These are phyloP conservation scores for Trigoniulus corallinus DNA, from an alignment of 1,140 invertebrate species.

Conservation along the genomic window DNA sequence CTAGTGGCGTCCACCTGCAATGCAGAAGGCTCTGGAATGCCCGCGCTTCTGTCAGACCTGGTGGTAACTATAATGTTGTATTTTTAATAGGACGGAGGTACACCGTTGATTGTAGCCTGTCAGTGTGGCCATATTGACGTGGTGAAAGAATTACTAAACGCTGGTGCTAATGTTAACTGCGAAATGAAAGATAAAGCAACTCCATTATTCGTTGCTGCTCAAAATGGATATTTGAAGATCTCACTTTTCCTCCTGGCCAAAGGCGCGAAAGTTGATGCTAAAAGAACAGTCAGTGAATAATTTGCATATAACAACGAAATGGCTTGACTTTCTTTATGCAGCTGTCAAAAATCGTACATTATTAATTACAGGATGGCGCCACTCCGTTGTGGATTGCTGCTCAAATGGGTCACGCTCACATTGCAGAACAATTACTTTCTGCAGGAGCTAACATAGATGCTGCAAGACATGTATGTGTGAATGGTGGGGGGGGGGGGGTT, in stretches of 20 bases:
- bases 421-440: conserved; percentile 56
- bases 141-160: conserved; percentile 55
- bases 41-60: too few relatives aligned
- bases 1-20: too few relatives aligned
- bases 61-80: neutral
- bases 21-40: too few relatives aligned
- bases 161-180: conserved; percentile 62
- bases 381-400: conserved; percentile 82
- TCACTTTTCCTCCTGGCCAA: conserved; percentile 45
- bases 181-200: conserved; percentile 81
- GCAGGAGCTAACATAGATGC: conserved; percentile 61
- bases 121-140: conserved; percentile 79
- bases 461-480: conserved; percentile 45
- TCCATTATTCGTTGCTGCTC: conserved; percentile 71
- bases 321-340: neutral
- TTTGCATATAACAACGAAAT: too few relatives aligned
- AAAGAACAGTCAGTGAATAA: conserved; percentile 29
- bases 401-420: conserved; percentile 76
- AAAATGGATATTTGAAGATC: conserved; percentile 71
- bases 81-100: conserved; percentile 61
- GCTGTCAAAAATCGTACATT: too few relatives aligned
- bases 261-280: conserved; percentile 48
- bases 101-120: conserved; percentile 74
- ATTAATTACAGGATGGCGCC: conserved; percentile 45
- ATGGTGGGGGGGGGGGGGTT: too few relatives aligned